Percentiles rank a stretch among this genome's conserved stretches.
phyloP scores from a whole-genome alignment of 2,113 vertebrate genomes.

The Microcebus lehilahytsara region DNA sequence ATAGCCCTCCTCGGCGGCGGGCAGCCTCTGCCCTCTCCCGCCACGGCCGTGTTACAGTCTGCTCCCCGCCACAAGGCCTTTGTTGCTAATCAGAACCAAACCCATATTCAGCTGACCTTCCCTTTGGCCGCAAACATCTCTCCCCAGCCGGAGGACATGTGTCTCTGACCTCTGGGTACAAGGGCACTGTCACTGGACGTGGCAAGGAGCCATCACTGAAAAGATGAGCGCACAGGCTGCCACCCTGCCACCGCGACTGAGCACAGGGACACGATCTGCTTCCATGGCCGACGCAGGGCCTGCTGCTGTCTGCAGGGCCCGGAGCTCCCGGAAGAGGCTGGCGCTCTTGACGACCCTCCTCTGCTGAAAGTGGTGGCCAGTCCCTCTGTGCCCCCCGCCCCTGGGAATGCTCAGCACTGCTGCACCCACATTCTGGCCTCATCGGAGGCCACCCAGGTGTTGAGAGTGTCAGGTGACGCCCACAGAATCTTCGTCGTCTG shows the following conservation, averaged over 20 bases:
- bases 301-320: not conserved
- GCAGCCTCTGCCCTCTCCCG: not conserved
- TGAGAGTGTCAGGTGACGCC: not conserved
- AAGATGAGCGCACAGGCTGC: not conserved
- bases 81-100: conserved; percentile 22
- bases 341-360: not conserved
- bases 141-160: not conserved
- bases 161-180: not conserved
- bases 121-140: not conserved
- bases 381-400: not conserved
- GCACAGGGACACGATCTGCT: not conserved
- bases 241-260: not conserved
- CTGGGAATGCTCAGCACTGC: not conserved
- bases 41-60: not conserved
- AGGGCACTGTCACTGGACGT: not conserved
- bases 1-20: fast-evolving
- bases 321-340: not conserved
- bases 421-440: not conserved
- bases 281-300: not conserved
- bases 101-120: not conserved
- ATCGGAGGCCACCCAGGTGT: not conserved
- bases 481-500: not conserved
- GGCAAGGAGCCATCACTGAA: not conserved
- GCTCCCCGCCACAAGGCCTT: not conserved
- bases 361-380: not conserved